phyloP scores from a whole-genome alignment of 2,113 vertebrate genomes.

The Myodes glareolus region DNA sequence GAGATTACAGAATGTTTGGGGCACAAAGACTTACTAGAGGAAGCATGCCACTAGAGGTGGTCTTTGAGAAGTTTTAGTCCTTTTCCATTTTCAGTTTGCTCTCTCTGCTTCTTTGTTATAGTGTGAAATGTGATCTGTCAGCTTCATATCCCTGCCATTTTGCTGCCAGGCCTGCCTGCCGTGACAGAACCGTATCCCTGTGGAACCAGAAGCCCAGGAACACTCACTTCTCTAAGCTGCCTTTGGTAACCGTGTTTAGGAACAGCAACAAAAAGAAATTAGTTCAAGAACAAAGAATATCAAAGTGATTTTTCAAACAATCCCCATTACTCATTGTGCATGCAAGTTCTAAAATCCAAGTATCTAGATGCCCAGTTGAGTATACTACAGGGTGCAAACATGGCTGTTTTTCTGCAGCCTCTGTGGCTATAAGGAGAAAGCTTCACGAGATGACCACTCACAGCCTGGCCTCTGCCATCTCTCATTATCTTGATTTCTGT shows the following conservation, averaged over 20 bases:
- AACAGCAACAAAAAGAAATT: not conserved
- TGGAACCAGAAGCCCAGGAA: not conserved
- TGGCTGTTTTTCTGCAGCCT: not conserved
- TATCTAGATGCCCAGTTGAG: not conserved
- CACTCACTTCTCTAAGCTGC: not conserved
- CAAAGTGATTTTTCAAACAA: not conserved
- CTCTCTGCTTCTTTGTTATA: not conserved
- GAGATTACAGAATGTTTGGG: not conserved
- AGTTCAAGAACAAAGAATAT: not conserved
- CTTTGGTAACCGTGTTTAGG: not conserved
- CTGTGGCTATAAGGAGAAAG: not conserved
- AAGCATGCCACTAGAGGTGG: not conserved
- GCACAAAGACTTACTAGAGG: not conserved
- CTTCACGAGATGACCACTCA: not conserved
- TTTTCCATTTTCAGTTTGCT: not conserved
- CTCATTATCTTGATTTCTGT: not conserved
- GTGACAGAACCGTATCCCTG: not conserved
- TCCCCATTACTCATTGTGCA: not conserved
- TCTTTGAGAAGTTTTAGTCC: not conserved
- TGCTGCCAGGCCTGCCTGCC: not conserved
- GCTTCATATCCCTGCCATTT: not conserved
- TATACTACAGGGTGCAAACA: not conserved
- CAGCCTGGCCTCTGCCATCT: not conserved
- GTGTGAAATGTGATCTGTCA: not conserved
- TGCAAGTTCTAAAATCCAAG: not conserved